A percentile compares a stretch with the other conserved stretches of the same genome.
These are phyloP conservation scores for Ochropleura plecta DNA, from an alignment of 2,888 invertebrate species.

Conservation along the genomic window DNA sequence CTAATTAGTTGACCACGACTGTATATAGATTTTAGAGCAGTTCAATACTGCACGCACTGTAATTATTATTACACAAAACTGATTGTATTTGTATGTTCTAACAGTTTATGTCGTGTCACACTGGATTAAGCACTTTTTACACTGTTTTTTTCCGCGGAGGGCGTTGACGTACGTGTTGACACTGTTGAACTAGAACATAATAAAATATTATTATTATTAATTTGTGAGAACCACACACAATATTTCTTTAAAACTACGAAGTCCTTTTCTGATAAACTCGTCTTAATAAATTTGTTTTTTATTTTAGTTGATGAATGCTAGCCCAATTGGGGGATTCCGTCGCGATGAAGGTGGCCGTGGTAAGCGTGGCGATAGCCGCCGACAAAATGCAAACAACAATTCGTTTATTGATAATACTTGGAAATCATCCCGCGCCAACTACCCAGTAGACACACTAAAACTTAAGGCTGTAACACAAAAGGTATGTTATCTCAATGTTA, in stretches of 20 bases:
- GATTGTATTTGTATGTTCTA: too few species aligned
- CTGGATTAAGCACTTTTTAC: too few species aligned
- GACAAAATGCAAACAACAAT: slow-evolving; percentile 76
- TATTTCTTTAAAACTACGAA: neutral
- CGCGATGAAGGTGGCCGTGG: slow-evolving; percentile 91
- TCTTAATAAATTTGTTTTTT: slow-evolving; percentile 16
- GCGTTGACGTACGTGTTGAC: too few species aligned
- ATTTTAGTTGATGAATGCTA: slow-evolving; percentile 83
- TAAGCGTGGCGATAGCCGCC: slow-evolving; percentile 83
- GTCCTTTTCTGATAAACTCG: too few species aligned
- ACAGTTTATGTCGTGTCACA: too few species aligned
- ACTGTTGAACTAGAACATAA: too few species aligned
- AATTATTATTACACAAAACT: too few species aligned
- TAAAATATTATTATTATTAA: too few species aligned
- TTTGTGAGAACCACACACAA: neutral
- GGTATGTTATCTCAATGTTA: slow-evolving; percentile 65
- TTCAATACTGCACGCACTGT: too few species aligned
- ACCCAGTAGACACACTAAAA: slow-evolving; percentile 84
- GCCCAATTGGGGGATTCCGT: slow-evolving; percentile 84
- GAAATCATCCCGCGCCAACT: slow-evolving; percentile 79
- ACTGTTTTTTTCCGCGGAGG: too few species aligned
- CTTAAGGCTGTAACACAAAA: slow-evolving; percentile 83
- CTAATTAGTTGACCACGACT: too few species aligned
- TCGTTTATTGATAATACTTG: slow-evolving; percentile 80
- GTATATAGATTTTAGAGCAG: too few species aligned